Evolutionary conservation across 1,140 invertebrate species (phyloP).

Genomic region (Eufriesea mexicana): DNA sequence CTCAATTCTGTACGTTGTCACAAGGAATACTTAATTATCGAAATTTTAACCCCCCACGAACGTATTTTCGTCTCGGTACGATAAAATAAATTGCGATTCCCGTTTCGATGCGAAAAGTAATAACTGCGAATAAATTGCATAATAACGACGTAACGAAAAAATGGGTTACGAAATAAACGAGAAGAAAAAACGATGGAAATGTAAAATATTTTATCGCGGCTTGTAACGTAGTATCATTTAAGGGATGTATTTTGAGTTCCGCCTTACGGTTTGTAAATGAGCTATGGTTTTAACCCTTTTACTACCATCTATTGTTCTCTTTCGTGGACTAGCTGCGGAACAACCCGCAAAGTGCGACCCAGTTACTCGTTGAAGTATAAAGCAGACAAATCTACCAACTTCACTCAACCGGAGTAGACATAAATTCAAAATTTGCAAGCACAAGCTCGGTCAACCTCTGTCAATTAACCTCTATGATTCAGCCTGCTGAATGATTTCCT

Average conservation of each 20-base stretch:
- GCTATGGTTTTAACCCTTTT: background rate
- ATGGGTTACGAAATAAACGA: background rate
- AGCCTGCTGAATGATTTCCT: background rate
- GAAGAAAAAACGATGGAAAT: too few species aligned
- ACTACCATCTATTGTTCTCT: background rate
- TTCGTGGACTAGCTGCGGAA: background rate
- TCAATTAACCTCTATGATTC: background rate
- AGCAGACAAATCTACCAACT: conserved; percentile 3
- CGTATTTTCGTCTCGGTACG: too few species aligned
- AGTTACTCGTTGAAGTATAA: conserved; percentile 1
- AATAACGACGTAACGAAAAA: too few species aligned
- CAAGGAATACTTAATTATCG: too few species aligned
- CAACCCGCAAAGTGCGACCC: conserved; percentile 11
- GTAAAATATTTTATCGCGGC: too few species aligned
- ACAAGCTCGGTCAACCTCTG: background rate
- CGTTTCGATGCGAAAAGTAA: too few species aligned
- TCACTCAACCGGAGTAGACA: background rate
- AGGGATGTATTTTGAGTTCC: background rate
- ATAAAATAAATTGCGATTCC: too few species aligned
- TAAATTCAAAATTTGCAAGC: conserved; percentile 5
- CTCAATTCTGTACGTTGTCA: too few species aligned
- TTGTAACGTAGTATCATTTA: background rate
- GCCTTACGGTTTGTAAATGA: background rate
- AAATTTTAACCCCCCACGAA: too few species aligned
- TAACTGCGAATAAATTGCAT: too few species aligned